phyloP scores from a whole-genome alignment of 2,797 vertebrate genomes.

The Echiichthys vipera region DNA sequence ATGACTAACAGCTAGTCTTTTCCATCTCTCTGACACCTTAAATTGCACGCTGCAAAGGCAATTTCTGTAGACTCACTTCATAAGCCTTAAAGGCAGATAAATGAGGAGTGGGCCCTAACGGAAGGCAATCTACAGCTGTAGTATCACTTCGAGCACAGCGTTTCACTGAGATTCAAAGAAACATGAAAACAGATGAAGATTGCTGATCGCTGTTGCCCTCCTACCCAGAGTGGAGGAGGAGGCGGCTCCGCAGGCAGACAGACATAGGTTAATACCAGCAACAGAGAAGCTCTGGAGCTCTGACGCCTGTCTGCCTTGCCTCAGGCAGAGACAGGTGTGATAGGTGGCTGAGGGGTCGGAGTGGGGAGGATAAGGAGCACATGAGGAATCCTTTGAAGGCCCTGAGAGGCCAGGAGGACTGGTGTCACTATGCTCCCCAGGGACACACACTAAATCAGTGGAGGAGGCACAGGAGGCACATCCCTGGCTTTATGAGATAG shows the following conservation, averaged over 20 bases:
- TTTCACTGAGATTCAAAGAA: slow-evolving; percentile 37
- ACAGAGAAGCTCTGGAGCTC: slow-evolving; percentile 3
- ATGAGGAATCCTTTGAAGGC: slow-evolving; percentile 64
- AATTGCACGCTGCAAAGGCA: slow-evolving; percentile 38
- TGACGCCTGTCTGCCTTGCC: slow-evolving; percentile 35
- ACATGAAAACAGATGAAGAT: slow-evolving; percentile 46
- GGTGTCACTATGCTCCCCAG: slow-evolving; percentile 64
- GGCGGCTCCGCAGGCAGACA: slow-evolving; percentile 26
- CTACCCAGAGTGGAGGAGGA: slow-evolving; percentile 7
- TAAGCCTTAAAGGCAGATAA: slow-evolving; percentile 49
- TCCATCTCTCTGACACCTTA: slow-evolving; percentile 38
- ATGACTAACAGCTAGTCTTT: slow-evolving; percentile 46
- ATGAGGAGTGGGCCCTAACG: slow-evolving; percentile 52
- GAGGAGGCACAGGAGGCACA: slow-evolving; percentile 72
- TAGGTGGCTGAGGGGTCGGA: slow-evolving; percentile 39
- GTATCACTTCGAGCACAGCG: slow-evolving; percentile 17
- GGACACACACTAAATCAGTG: slow-evolving; percentile 72
- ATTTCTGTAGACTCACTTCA: slow-evolving; percentile 46
- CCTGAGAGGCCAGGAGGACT: slow-evolving; percentile 64
- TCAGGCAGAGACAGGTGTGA: slow-evolving; percentile 36
- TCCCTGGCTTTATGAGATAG: slow-evolving; percentile 85
- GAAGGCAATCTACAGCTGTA: slow-evolving; percentile 46
- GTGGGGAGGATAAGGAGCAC: slow-evolving; percentile 50
- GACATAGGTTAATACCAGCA: slow-evolving; percentile 51
- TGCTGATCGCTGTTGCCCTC: slow-evolving; percentile 19